Conservation (phyloP, 2,888 invertebrate species). For the Caradrina clavipalpis region DNA sequence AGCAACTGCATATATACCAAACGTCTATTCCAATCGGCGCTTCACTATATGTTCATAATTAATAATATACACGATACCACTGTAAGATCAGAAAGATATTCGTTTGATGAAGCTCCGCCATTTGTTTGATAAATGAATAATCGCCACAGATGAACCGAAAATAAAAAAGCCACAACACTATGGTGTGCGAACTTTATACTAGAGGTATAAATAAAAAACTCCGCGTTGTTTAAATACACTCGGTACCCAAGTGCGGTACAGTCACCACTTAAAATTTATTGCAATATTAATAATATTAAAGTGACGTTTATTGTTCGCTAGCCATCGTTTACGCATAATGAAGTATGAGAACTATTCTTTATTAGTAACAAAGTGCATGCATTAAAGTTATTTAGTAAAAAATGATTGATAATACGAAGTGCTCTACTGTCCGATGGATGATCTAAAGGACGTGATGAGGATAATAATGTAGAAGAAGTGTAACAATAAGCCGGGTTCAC, state of each 20-base stretch:
- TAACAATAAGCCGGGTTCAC: constrained; percentile 15
- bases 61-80: constrained; percentile 68
- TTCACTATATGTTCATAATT: constrained; percentile 70
- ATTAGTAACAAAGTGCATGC: constrained; percentile 39
- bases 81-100: constrained; percentile 76
- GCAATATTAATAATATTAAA: constrained; percentile 77
- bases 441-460: neutral
- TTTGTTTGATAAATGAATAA: constrained; percentile 85
- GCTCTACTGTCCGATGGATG: neutral
- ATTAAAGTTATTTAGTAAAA: constrained; percentile 56
- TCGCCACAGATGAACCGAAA: constrained; percentile 72
- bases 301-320: constrained; percentile 72
- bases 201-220: constrained; percentile 77
- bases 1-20: constrained; percentile 39
- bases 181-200: constrained; percentile 78
- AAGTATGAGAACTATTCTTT: constrained; percentile 40
- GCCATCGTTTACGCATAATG: constrained; percentile 53
- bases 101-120: constrained; percentile 82
- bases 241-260: constrained; percentile 70
- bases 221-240: constrained; percentile 73
- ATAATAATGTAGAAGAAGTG: constrained; percentile 5
- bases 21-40: constrained; percentile 52
- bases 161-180: constrained; percentile 71
- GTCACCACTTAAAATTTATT: constrained; percentile 74
- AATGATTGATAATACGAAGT: constrained; percentile 34